Evolutionary conservation across 1,140 invertebrate genomes (phyloP).

Genomic region (Ceratosolen solmsi): DNA sequence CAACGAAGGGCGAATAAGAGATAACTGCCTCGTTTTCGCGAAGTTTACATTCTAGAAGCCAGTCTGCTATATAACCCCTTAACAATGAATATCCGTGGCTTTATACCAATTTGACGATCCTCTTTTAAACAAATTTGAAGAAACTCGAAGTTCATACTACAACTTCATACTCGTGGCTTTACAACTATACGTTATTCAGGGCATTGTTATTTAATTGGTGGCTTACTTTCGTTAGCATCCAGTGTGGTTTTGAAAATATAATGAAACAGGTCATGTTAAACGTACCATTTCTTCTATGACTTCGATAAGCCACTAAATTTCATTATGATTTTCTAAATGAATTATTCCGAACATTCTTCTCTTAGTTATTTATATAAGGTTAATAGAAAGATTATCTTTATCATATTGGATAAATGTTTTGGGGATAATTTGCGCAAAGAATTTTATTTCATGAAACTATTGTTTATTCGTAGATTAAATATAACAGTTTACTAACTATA

Average conservation of each 20-base stretch:
- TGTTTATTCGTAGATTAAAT: no score
- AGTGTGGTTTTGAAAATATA: neutral
- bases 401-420: no score
- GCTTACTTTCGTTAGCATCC: neutral
- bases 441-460: no score
- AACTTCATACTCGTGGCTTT: neutral
- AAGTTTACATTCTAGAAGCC: slow-evolving; percentile 43
- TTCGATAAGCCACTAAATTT: no score
- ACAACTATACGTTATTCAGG: slow-evolving; percentile 25
- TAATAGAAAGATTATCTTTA: no score
- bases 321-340: no score
- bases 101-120: slow-evolving; percentile 44
- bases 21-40: slow-evolving; percentile 47
- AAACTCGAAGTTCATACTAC: neutral
- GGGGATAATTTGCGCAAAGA: no score
- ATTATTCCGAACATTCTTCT: no score
- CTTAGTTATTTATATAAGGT: no score
- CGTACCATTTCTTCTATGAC: no score
- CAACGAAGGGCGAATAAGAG: slow-evolving; percentile 38
- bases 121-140: slow-evolving; percentile 47
- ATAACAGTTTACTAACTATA: no score
- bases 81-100: slow-evolving; percentile 49
- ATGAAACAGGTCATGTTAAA: neutral
- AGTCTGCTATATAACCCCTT: slow-evolving; percentile 34
- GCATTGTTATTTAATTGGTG: slow-evolving; percentile 44